Evolutionary conservation across 2,113 vertebrate species (phyloP), one percentile per base, ranked within the genome.

Genomic region (Antennarius striatus): DNA sequence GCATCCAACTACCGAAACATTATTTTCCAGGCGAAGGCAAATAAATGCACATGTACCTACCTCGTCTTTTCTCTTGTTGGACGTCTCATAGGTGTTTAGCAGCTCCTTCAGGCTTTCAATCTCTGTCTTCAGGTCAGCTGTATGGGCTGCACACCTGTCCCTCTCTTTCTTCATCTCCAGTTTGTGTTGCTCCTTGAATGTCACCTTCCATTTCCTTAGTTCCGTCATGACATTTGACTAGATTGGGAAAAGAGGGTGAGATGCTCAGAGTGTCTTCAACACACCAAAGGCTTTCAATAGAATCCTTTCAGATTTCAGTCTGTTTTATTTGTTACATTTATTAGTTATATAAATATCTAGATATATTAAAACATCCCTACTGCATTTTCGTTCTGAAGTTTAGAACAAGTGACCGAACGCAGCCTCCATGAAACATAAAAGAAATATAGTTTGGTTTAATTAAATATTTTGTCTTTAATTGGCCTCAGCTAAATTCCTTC

Each of bases 61-160:
- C 95, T 99, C 95, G 60, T 99, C 97, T 88, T 99, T 99, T 64
- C 95, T 95, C 60, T 93, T 88, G 79, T 93, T 80, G 55, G 95
- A 97, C 3, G 91, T 89, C 87, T 98, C 95, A 0, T 94, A 97
- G 30, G 95, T 91, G 50, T 83, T 91, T 1, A 98, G 89, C 48
- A 98, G 86, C 46, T 94, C 93, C 86, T 95, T 95, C 53, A 98
- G 80, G 68, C 90, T 87, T 54, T 87, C 91, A 32, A 94, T 69
- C 83, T 98, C 94, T 50, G 77, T 89, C 56, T 57, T 86, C 52
- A 97, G 68, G 40, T 90, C 93, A 65, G 88, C 93, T 74, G 93
- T 47, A 1, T 93, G 88, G 17, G 90, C 81, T 0, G 82, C 77
- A 0, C 94, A 90, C 45, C 86, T 94, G 45, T 98, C 95, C 77